Conservation (phyloP, 1,140 invertebrate genomes). For the Lasioglossum albipes region DNA sequence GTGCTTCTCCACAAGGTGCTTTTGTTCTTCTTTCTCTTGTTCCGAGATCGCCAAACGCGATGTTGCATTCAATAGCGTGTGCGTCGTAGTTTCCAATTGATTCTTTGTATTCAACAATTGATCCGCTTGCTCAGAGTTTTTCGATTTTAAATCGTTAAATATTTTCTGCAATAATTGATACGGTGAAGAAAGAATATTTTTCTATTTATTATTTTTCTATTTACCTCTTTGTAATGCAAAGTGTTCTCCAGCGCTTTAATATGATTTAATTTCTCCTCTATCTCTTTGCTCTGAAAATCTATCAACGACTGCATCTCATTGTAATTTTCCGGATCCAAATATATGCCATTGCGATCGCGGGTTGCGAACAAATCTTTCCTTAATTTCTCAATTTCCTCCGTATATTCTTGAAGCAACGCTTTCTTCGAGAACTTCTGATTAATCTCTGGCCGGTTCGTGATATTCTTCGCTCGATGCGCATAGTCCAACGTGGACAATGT, state of each 20-base stretch:
- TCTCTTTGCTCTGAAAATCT: slow-evolving; percentile 86
- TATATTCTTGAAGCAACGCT: slow-evolving; percentile 92
- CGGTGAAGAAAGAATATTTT: too few species aligned
- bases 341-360: slow-evolving; percentile 92
- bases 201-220: slow-evolving; percentile 5
- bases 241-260: slow-evolving; percentile 86
- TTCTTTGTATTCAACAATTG: slow-evolving; percentile 81
- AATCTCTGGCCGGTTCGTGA: slow-evolving; percentile 96
- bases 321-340: slow-evolving; percentile 92
- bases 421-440: slow-evolving; percentile 96
- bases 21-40: slow-evolving; percentile 82
- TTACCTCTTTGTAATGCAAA: slow-evolving; percentile 82
- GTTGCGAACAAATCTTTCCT: slow-evolving; percentile 90
- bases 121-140: slow-evolving; percentile 75
- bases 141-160: slow-evolving; percentile 81
- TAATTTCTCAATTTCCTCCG: slow-evolving; percentile 94
- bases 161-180: slow-evolving; percentile 69
- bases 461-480: slow-evolving; percentile 96
- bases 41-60: slow-evolving; percentile 77
- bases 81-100: slow-evolving; percentile 81
- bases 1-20: slow-evolving; percentile 84
- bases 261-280: slow-evolving; percentile 85
- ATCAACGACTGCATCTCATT: slow-evolving; percentile 86
- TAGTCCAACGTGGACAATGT: slow-evolving; percentile 97
- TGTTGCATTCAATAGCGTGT: slow-evolving; percentile 77